Evolutionary conservation across 35 echinoderm and acorn worm genomes (phyloP).

Genomic region (Anneissia japonica): DNA sequence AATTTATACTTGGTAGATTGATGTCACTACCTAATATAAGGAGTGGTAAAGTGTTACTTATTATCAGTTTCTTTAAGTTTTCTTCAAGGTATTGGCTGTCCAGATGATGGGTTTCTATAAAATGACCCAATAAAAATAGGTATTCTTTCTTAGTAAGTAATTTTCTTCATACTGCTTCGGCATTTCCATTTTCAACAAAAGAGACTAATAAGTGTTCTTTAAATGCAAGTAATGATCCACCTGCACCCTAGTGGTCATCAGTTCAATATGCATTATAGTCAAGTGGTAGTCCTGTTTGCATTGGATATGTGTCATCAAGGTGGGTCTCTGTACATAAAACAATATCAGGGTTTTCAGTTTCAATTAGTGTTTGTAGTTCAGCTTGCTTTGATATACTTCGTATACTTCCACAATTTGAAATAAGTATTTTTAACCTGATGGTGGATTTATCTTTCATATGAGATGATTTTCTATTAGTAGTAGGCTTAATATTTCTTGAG

Average conservation of each 20-base stretch:
- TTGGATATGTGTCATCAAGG: slow-evolving; percentile 14
- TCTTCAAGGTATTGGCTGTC: not conserved
- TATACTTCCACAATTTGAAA: not conserved
- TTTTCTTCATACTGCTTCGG: not conserved
- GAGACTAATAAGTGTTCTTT: not conserved
- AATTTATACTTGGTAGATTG: slow-evolving; percentile 16
- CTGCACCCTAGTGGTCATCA: not conserved
- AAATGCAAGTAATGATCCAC: slow-evolving; percentile 7
- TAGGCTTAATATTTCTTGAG: no score
- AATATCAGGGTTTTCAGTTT: not conserved
- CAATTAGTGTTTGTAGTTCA: not conserved
- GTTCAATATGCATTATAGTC: slow-evolving; percentile 13
- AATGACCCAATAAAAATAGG: slow-evolving; percentile 15
- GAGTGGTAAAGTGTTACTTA: slow-evolving; percentile 1
- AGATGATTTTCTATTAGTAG: not conserved
- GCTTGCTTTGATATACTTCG: slow-evolving; percentile 5
- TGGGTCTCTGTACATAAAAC: not conserved
- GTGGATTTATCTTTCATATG: not conserved
- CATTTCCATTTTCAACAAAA: not conserved
- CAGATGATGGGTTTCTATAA: slow-evolving; percentile 4
- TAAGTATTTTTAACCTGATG: not conserved
- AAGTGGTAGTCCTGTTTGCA: not conserved
- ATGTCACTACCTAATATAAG: slow-evolving; percentile 16
- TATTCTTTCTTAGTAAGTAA: not conserved
- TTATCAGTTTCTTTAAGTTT: not conserved